Conservation (phyloP, 2,113 vertebrate genomes). For the Willisornis vidua region DNA sequence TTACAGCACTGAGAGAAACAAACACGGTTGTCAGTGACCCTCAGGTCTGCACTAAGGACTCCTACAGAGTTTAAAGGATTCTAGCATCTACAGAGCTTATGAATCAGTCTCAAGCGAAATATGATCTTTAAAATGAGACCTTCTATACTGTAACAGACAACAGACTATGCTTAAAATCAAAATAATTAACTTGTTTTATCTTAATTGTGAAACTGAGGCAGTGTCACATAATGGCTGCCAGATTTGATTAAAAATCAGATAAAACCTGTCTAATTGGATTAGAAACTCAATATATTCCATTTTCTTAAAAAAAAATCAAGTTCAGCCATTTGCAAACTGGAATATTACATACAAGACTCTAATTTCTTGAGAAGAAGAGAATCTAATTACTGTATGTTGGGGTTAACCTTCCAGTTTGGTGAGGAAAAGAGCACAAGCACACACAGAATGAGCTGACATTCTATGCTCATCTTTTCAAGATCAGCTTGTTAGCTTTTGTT, state of each 20-base stretch:
- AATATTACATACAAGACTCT: background rate
- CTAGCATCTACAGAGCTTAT: background rate
- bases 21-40: background rate
- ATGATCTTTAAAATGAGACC: background rate
- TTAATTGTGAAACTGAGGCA: background rate
- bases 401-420: background rate
- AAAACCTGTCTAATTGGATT: background rate
- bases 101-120: background rate
- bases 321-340: background rate
- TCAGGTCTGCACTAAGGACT: background rate
- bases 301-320: background rate
- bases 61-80: background rate
- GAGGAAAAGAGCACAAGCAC: background rate
- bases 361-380: background rate
- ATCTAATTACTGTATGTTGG: background rate
- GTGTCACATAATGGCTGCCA: background rate
- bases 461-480: background rate
- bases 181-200: background rate
- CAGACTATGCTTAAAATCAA: background rate
- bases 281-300: background rate
- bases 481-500: background rate
- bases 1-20: background rate
- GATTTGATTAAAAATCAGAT: background rate
- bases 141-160: background rate
- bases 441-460: rapidly evolving